A percentile compares a stretch with the other conserved stretches of the same genome.
These are phyloP conservation scores for Xestia rhomboidea DNA, from an alignment of 2,888 invertebrate species.

Conservation along the genomic window DNA sequence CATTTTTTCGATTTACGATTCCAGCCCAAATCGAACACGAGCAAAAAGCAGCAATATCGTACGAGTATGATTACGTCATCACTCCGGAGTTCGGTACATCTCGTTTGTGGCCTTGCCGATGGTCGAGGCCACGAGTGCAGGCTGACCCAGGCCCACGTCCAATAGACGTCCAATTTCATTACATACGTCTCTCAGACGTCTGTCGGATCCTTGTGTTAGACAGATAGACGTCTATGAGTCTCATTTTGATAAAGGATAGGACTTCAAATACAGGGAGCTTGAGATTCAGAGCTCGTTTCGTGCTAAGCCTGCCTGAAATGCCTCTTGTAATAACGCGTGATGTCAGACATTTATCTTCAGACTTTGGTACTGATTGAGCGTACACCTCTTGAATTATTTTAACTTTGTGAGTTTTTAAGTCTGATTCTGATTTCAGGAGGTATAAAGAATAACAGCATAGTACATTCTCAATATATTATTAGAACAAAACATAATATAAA, in stretches of 20 bases:
- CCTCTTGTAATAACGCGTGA: conserved; percentile 43
- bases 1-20: conserved; percentile 28
- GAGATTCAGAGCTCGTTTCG: conserved; percentile 59
- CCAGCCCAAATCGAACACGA: conserved; percentile 14
- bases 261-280: conserved; percentile 41
- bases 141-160: conserved; percentile 23
- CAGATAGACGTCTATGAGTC: conserved; percentile 26
- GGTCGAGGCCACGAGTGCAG: conserved; percentile 37
- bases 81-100: conserved; percentile 18
- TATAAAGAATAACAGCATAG: not conserved
- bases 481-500: too few species aligned
- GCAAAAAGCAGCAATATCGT: conserved; percentile 21
- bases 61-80: conserved; percentile 38
- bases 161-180: conserved; percentile 43
- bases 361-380: conserved; percentile 46
- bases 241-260: conserved; percentile 51
- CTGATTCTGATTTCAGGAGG: not conserved
- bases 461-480: not conserved
- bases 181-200: conserved; percentile 13
- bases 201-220: conserved; percentile 21
- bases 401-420: conserved; percentile 14
- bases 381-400: conserved; percentile 43
- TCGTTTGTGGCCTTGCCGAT: conserved; percentile 45
- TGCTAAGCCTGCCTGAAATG: conserved; percentile 54
- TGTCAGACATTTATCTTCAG: conserved; percentile 56